These are phyloP conservation scores for Pseudomyrmex gracilis DNA, from an alignment of 1,140 invertebrate species.

Conservation along the genomic window DNA sequence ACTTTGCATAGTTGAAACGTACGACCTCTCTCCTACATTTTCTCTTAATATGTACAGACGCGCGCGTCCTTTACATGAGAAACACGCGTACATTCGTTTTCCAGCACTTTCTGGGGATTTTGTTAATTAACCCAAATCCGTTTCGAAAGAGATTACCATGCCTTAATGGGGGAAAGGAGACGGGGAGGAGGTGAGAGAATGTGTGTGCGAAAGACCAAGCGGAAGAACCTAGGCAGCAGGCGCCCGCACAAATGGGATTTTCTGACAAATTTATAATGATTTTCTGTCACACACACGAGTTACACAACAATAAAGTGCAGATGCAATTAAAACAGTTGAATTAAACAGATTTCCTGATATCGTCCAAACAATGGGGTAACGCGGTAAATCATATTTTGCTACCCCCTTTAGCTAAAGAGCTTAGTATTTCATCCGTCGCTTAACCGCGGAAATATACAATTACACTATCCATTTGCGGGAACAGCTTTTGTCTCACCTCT, in stretches of 20 bases:
- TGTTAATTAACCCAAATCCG: constrained; percentile 42
- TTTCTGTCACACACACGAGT: neutral
- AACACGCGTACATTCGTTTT: neutral
- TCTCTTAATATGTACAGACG: neutral
- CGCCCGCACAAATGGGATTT: constrained; percentile 2
- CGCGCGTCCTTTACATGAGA: neutral
- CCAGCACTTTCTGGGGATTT: constrained; percentile 23
- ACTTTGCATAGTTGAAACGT: neutral
- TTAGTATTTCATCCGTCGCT: constrained; percentile 35
- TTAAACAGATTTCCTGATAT: constrained; percentile 27
- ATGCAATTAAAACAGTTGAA: constrained; percentile 18
- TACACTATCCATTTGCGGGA: constrained; percentile 15
- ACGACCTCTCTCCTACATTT: neutral
- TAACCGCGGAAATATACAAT: constrained; percentile 15
- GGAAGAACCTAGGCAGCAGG: no score
- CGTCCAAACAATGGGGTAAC: neutral
- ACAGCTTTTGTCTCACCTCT: no score
- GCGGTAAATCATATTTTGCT: constrained; percentile 9
- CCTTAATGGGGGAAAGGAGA: constrained; percentile 34
- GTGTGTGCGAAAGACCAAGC: neutral
- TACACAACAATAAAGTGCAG: neutral
- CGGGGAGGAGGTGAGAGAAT: neutral
- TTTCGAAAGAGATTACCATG: constrained; percentile 29
- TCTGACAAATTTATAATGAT: constrained; percentile 40
- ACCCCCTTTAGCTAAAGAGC: constrained; percentile 17